Conservation (phyloP, 2,113 vertebrate genomes). For the Perca schrenkii region DNA sequence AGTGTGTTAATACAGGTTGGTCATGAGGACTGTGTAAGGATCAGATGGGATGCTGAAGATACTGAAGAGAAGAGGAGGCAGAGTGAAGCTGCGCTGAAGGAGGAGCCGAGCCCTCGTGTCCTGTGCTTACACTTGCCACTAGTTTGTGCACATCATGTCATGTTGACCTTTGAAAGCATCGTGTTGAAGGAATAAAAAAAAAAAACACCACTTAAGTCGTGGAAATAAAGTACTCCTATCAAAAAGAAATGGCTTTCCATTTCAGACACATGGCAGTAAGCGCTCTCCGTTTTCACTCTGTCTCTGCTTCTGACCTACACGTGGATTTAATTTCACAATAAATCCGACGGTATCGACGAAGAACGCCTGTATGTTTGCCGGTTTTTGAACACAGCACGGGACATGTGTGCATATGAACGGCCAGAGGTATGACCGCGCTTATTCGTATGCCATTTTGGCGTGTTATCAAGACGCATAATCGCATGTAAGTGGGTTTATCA, state of each 20-base stretch:
- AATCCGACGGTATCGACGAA: too few relatives aligned
- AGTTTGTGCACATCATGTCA: not conserved
- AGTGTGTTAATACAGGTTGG: not conserved
- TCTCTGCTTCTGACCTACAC: too few relatives aligned
- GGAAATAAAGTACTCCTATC: not conserved
- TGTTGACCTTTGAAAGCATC: slow-evolving; percentile 7
- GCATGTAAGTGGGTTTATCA: too few relatives aligned
- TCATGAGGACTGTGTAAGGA: not conserved
- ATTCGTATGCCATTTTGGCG: too few relatives aligned
- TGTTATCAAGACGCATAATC: too few relatives aligned
- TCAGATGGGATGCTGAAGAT: slow-evolving; percentile 1
- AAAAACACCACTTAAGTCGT: not conserved
- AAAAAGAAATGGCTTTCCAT: not conserved
- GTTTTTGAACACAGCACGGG: too few relatives aligned
- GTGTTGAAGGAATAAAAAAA: not conserved
- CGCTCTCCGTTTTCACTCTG: not conserved
- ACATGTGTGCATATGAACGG: too few relatives aligned
- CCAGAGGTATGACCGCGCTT: too few relatives aligned
- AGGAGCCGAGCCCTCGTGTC: not conserved
- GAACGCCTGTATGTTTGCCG: too few relatives aligned
- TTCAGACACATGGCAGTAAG: not conserved
- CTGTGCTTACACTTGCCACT: not conserved
- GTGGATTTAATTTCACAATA: too few relatives aligned
- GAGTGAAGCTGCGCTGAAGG: not conserved
- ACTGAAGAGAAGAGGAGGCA: not conserved